phyloP scores from a whole-genome alignment of 2,797 vertebrate genomes.

The Rhynchonycteris naso region DNA sequence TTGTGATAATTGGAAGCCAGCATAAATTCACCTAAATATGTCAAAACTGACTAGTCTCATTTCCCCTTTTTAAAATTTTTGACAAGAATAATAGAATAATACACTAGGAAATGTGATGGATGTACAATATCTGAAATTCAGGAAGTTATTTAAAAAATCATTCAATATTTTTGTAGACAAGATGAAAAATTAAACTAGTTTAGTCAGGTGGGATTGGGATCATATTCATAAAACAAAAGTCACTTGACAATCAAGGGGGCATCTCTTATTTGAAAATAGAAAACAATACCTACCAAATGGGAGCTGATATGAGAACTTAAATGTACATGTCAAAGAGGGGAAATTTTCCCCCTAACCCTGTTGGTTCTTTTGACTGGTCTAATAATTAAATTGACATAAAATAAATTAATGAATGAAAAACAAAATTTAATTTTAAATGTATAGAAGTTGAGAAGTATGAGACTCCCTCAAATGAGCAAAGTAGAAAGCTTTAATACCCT shows the following conservation, averaged over 20 bases:
- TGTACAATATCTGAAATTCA: neutral
- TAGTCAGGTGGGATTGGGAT: neutral
- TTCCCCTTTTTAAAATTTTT: neutral
- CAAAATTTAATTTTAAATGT: neutral
- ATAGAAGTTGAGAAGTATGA: neutral
- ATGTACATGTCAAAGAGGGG: neutral
- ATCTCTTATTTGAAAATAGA: neutral
- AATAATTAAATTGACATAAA: neutral
- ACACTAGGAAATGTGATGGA: neutral
- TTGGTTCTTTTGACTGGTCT: neutral
- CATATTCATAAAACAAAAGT: neutral
- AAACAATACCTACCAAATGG: neutral
- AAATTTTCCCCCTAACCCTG: neutral
- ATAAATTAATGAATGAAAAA: neutral
- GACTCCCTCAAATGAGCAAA: neutral
- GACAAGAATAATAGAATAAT: neutral
- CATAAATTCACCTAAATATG: neutral
- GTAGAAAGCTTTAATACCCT: neutral
- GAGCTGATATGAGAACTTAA: neutral
- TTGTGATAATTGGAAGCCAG: neutral
- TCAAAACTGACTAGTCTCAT: neutral
- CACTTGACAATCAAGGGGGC: neutral
- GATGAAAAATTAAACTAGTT: neutral
- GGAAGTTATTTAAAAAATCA: neutral
- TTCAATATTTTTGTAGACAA: slow-evolving; percentile 5